A percentile compares a stretch with the other conserved stretches of the same genome.
Evolutionary conservation across 1,140 invertebrate genomes (phyloP).

Genomic region (Drosophila kanapiae): DNA sequence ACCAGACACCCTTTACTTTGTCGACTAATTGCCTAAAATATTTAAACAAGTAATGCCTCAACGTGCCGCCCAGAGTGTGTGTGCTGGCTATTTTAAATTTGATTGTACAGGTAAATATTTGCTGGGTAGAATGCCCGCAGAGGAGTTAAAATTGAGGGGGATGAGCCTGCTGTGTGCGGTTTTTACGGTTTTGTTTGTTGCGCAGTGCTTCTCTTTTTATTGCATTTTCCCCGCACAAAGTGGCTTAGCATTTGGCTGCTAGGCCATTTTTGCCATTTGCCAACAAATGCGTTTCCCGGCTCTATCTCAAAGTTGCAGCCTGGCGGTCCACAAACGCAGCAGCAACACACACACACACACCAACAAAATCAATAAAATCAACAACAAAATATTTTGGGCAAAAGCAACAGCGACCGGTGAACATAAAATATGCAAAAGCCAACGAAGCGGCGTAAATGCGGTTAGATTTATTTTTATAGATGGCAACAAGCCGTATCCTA

Average conservation of each 20-base stretch:
- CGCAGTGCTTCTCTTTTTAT: slow-evolving; percentile 64
- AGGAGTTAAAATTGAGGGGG: background rate
- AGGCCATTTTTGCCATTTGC: slow-evolving; percentile 46
- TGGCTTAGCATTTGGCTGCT: slow-evolving; percentile 69
- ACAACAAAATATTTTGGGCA: slow-evolving; percentile 65
- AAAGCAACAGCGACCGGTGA: slow-evolving; percentile 48
- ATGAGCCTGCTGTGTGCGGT: slow-evolving; percentile 64
- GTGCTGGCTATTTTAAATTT: slow-evolving; percentile 72
- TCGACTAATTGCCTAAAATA: slow-evolving; percentile 81
- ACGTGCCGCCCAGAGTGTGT: slow-evolving; percentile 26
- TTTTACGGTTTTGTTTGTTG: slow-evolving; percentile 81
- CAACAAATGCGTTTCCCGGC: slow-evolving; percentile 65
- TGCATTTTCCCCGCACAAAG: slow-evolving; percentile 60
- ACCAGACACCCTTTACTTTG: slow-evolving; percentile 24
- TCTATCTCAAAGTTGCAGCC: slow-evolving; percentile 62
- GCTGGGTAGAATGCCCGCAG: slow-evolving; percentile 8
- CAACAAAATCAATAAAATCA: slow-evolving; percentile 78
- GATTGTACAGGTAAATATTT: slow-evolving; percentile 80
- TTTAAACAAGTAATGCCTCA: slow-evolving; percentile 74
- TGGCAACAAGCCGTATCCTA: slow-evolving; percentile 51
- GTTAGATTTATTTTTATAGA: slow-evolving; percentile 80
- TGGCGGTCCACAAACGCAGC: slow-evolving; percentile 15
- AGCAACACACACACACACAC: background rate
- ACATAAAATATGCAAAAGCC: slow-evolving; percentile 79
- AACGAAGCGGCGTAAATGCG: slow-evolving; percentile 77